phyloP scores from a whole-genome alignment of 1,140 invertebrate species.

The Orchesella cincta region DNA sequence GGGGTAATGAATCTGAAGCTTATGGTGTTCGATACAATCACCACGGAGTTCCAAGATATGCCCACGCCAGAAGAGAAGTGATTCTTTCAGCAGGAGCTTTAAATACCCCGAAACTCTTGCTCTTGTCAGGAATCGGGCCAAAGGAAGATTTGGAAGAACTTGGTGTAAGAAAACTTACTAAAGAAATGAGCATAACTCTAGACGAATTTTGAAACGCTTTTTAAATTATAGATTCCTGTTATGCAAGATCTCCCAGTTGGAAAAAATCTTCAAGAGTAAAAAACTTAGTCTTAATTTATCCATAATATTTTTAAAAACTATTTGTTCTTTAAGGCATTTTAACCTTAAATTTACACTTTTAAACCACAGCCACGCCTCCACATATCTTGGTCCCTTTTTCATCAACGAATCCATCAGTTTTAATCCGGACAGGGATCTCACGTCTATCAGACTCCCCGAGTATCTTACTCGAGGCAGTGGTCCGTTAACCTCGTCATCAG shows the following conservation, averaged over 20 bases:
- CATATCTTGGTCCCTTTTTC: conserved; percentile 37
- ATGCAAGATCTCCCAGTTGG: conserved; percentile 60
- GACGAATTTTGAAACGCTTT: conserved; percentile 55
- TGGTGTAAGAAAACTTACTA: background rate
- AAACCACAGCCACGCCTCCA: conserved; percentile 64
- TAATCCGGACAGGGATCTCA: conserved; percentile 19
- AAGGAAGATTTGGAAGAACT: conserved; percentile 39
- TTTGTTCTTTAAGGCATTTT: too few species aligned
- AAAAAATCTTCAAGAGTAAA: conserved; percentile 67
- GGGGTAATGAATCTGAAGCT: conserved; percentile 25
- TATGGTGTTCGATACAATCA: conserved; percentile 34
- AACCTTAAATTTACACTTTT: too few species aligned
- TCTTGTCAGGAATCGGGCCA: conserved; percentile 76
- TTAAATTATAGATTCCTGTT: conserved; percentile 56
- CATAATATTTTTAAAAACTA: too few species aligned
- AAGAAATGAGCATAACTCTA: background rate
- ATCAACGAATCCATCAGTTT: conserved; percentile 6
- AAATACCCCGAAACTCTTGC: conserved; percentile 72
- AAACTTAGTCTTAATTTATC: too few species aligned
- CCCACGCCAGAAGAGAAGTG: conserved; percentile 65
- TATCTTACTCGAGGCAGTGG: conserved; percentile 3
- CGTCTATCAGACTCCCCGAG: background rate
- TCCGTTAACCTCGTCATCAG: background rate
- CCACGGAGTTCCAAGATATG: conserved; percentile 21
- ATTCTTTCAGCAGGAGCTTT: conserved; percentile 71